These are phyloP conservation scores for Gila robusta DNA, from an alignment of 2,797 vertebrate species.

Conservation along the genomic window DNA sequence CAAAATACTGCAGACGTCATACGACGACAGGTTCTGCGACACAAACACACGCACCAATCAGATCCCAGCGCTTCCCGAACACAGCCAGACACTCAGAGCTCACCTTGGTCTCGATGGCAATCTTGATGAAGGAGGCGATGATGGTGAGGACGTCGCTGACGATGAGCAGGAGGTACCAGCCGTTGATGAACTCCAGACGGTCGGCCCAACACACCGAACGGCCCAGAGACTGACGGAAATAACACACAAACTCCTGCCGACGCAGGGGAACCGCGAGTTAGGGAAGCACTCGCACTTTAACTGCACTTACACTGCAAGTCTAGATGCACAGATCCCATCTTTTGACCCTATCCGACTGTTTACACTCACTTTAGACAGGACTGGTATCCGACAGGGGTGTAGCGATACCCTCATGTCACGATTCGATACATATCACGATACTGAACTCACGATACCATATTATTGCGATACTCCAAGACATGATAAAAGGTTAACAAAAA, in stretches of 20 bases:
- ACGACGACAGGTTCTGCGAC: slow-evolving; percentile 85
- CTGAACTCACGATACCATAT: no score
- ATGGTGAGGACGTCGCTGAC: slow-evolving; percentile 90
- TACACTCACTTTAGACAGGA: no score
- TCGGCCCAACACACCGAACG: slow-evolving; percentile 80
- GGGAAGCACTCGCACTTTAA: not conserved
- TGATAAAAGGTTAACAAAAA: no score
- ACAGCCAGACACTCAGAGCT: not conserved
- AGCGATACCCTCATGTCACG: no score
- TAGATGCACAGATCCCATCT: no score
- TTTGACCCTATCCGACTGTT: no score
- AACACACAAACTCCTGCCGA: slow-evolving; percentile 87
- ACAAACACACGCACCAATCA: slow-evolving; percentile 33
- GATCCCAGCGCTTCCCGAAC: not conserved
- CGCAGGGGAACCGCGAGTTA: not conserved
- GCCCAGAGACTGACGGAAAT: slow-evolving; percentile 74
- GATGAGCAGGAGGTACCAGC: slow-evolving; percentile 93
- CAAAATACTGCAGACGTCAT: slow-evolving; percentile 91
- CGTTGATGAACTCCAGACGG: slow-evolving; percentile 90
- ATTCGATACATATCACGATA: no score
- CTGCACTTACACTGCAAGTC: no score
- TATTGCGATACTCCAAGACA: no score
- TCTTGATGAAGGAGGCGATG: slow-evolving; percentile 91
- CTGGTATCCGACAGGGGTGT: no score
- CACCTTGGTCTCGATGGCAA: slow-evolving; percentile 92